Conservation (phyloP, 2,797 vertebrate genomes). For the Microctenopoma lineatum region DNA sequence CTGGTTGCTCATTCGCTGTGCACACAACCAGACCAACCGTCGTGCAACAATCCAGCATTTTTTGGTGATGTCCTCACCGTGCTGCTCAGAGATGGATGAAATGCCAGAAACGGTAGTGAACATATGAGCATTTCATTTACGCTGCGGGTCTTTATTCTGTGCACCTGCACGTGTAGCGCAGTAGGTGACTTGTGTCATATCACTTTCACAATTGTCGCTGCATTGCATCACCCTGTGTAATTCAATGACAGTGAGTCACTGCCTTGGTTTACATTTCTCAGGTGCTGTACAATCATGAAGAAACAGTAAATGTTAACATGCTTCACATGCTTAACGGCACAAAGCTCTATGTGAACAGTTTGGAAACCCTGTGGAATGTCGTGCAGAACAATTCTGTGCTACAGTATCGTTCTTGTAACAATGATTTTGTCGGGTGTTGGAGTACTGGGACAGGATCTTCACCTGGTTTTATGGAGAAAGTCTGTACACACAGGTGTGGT, state of each 20-base stretch:
- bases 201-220: constrained; percentile 28
- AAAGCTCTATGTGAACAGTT: constrained; percentile 59
- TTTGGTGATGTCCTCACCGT: neutral
- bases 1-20: neutral
- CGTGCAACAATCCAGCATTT: neutral
- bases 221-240: constrained; percentile 56
- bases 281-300: neutral
- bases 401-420: too few relatives aligned
- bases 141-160: neutral
- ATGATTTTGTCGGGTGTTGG: constrained; percentile 28
- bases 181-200: neutral
- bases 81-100: neutral
- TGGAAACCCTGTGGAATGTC: constrained; percentile 48
- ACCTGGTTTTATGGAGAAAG: constrained; percentile 26
- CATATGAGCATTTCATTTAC: neutral
- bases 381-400: too few relatives aligned
- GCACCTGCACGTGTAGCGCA: too few relatives aligned
- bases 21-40: neutral
- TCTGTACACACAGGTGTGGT: constrained; percentile 28
- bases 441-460: constrained; percentile 18
- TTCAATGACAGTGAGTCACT: constrained; percentile 42
- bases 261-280: too few relatives aligned
- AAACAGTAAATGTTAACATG: constrained; percentile 46
- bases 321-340: constrained; percentile 25
- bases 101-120: neutral